Evolutionary conservation across 2,113 vertebrate species (phyloP), one percentile per base, ranked within the genome.

Genomic region (Amazona guildingii): DNA sequence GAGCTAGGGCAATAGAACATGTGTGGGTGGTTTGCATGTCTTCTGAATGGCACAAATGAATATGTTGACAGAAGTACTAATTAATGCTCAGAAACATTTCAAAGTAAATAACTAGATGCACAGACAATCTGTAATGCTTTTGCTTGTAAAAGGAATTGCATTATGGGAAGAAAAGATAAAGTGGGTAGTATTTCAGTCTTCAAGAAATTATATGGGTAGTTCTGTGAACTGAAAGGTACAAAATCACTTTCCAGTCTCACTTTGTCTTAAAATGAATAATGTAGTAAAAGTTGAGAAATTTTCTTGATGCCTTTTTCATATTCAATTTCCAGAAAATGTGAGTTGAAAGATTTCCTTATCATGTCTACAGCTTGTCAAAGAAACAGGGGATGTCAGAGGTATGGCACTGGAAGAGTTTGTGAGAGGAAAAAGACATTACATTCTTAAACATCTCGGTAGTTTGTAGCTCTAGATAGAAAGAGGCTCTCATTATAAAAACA

Each of bases 51-150:
- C 21, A 95, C 75, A 75, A 93, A 86, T 75, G 21, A n/a, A 13
- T 85, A 51, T 84, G 72, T 83, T 88, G 39, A 93, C 69, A 95
- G 57, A 82, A 87, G 31, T 2, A 72, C 28, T 95, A 90, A 96
- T 92, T 96, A 96, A 79, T 44, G 61, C 27, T 80, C 19, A 95
- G 77, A 80, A 66, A 82, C 51, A 61, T 70, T 90, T 96, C 68
- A 81, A 88, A 94, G 66, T 66, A 96, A 94, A 93, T 90, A 90
- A 73, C 64, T 84, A 83, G 39, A 67, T 75, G 13, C 31, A 74
- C 29, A 92, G 77, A 84, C 54, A 37, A 55, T 83, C n/a, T 69
- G 16, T 35, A 51, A 46, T 59, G 17, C 9, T 84, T 90, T 85
- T 20, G 1, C 39, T 94, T 80, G 44, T 75, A 39, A 92, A 93